These are phyloP conservation scores for Grammomys dolichurus DNA, from an alignment of 2,113 vertebrate species.

Conservation along the genomic window DNA sequence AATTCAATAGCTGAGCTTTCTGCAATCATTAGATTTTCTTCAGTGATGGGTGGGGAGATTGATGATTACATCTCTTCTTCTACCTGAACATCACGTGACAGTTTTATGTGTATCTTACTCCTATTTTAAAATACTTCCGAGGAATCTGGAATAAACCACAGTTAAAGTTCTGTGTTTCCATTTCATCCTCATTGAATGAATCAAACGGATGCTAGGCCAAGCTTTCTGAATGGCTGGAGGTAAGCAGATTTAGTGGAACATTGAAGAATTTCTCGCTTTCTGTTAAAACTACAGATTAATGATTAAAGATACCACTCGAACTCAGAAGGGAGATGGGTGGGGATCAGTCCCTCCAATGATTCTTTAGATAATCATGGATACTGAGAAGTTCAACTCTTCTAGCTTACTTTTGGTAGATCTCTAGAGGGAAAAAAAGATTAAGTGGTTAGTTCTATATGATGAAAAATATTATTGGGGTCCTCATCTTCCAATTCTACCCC, in stretches of 20 bases:
- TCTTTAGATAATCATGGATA: slow-evolving; percentile 28
- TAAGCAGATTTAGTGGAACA: slow-evolving; percentile 18
- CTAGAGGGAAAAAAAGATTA: background rate
- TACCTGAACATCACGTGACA: background rate
- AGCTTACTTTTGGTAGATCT: background rate
- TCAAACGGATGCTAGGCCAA: background rate
- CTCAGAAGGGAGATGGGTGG: background rate
- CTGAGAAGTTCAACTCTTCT: background rate
- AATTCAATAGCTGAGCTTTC: background rate
- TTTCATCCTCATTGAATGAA: slow-evolving; percentile 1
- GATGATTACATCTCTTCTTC: background rate
- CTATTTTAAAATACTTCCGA: slow-evolving; percentile 10
- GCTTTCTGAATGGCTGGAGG: slow-evolving; percentile 13
- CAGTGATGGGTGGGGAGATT: background rate
- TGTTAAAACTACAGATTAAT: background rate
- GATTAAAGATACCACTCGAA: slow-evolving; percentile 9
- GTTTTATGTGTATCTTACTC: background rate
- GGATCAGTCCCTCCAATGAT: background rate
- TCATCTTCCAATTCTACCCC: background rate
- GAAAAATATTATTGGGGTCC: background rate
- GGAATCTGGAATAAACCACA: background rate
- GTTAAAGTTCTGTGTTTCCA: slow-evolving; percentile 1
- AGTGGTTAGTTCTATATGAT: background rate
- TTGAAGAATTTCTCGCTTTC: slow-evolving; percentile 21
- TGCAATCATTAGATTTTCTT: background rate